Evolutionary conservation across 2,113 vertebrate species (phyloP), one percentile per base, ranked within the genome.

Genomic region (Apeltes quadracus): DNA sequence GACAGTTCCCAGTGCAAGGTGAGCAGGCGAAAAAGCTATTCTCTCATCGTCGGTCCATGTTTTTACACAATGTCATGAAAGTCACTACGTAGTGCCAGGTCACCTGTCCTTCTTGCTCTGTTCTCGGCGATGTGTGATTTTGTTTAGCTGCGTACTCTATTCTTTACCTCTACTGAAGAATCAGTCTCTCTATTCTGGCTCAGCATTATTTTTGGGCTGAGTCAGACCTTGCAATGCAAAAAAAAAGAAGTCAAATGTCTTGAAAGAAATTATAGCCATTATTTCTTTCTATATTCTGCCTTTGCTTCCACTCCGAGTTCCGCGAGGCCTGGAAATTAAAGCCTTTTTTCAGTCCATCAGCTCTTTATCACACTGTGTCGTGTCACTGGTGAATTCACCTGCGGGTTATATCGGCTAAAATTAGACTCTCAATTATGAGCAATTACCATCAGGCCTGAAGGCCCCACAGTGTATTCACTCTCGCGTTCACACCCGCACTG

Each of bases 351-450:
- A 69, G 70, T 82, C 78, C 75, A 81, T 74, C 36, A 44, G 75
- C 87, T 86, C 86, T 84, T 87, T 88, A 69, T 88, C 86, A 88
- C 89, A 89, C 84, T 91, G 90, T 89, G 91, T 85, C 87, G 79
- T 86, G 78, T 87, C 89, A 88, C 91, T 76, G 48, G 86, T 89
- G 91, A 85, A 86, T 92, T 92, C 90, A 93, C 91, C 91, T 93
- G 92, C 32, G 84, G 92, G 91, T 92, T 92, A 86, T 82, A 82
- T 83, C 73, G 3, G 82, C 89, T 93, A 93, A 93, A 93, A 92
- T 93, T 93, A 93, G 91, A 84, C 83, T 79, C 70, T 87, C 90
- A 94, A 93, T 94, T 91, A 94, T 88, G 88, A 93, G 90, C 89
- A 90, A 93, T 94, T 94, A 91, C 87, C 50, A 69, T 82, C 83